These are phyloP conservation scores for Amiota minor DNA, from an alignment of 2,888 invertebrate genomes.

Conservation along the genomic window DNA sequence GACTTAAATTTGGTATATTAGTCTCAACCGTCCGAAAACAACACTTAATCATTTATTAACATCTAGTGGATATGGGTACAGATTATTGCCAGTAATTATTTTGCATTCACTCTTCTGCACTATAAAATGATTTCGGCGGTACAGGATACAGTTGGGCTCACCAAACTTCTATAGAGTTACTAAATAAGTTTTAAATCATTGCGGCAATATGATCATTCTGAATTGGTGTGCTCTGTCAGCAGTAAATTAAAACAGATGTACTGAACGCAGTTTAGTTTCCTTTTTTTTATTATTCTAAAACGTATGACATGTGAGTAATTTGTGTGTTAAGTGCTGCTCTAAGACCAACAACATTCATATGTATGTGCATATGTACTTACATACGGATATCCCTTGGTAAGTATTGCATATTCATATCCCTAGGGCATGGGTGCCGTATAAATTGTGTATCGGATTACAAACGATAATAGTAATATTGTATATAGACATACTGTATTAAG, in stretches of 20 bases:
- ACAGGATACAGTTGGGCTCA: no score
- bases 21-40: no score
- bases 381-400: no score
- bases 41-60: no score
- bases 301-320: slow-evolving; percentile 12
- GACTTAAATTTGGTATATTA: no score
- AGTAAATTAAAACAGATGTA: slow-evolving; percentile 50
- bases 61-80: no score
- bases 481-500: not conserved
- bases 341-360: slow-evolving; percentile 30
- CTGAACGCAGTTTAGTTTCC: slow-evolving; percentile 29
- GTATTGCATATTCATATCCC: slow-evolving; percentile 5
- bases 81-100: no score
- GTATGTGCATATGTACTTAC: slow-evolving; percentile 12
- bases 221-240: not conserved
- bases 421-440: slow-evolving; percentile 51
- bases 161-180: no score
- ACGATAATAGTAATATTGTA: not conserved
- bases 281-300: slow-evolving; percentile 5
- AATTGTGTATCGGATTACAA: slow-evolving; percentile 61
- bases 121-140: no score
- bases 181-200: not conserved
- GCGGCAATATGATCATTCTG: not conserved
- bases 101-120: no score
- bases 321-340: slow-evolving; percentile 37